phyloP scores from a whole-genome alignment of 2,113 vertebrate genomes.

The Phrynosoma platyrhinos region DNA sequence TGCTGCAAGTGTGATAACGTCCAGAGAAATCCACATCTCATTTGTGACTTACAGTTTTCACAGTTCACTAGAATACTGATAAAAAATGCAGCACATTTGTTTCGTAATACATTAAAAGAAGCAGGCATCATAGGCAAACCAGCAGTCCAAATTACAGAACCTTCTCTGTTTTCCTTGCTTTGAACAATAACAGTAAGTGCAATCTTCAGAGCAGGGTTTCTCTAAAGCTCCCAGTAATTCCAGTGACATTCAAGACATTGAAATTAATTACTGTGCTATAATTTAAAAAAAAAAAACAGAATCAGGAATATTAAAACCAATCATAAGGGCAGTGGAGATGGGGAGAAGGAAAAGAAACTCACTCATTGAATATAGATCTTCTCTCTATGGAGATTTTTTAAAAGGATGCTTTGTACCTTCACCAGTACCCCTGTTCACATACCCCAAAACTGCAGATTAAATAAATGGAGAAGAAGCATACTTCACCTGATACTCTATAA shows the following conservation, averaged over 20 bases:
- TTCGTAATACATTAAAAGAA: not conserved
- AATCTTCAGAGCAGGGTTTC: conserved; percentile 36
- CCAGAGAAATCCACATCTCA: not conserved
- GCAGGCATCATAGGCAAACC: not conserved
- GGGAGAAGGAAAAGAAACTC: not conserved
- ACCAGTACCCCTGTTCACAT: not conserved
- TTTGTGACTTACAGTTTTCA: too few relatives aligned
- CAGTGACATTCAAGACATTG: conserved; percentile 7
- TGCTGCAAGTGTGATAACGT: too few relatives aligned
- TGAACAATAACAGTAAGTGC: conserved; percentile 13
- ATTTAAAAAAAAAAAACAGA: not conserved
- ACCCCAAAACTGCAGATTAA: conserved; percentile 23
- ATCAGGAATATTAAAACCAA: conserved; percentile 6
- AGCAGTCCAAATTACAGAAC: not conserved
- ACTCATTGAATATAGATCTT: not conserved
- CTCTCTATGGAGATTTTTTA: not conserved
- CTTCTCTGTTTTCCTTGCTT: not conserved
- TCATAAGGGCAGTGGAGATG: not conserved
- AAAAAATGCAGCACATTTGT: not conserved
- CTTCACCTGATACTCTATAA: conserved; percentile 8
- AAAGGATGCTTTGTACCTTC: not conserved
- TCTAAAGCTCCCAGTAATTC: conserved; percentile 38
- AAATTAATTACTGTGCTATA: not conserved
- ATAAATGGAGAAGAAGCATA: conserved; percentile 20
- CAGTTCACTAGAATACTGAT: too few relatives aligned